Percentiles rank a stretch among this genome's conserved stretches.
phyloP scores from a whole-genome alignment of 2,888 invertebrate genomes.

The Limnephilus lunatus region DNA sequence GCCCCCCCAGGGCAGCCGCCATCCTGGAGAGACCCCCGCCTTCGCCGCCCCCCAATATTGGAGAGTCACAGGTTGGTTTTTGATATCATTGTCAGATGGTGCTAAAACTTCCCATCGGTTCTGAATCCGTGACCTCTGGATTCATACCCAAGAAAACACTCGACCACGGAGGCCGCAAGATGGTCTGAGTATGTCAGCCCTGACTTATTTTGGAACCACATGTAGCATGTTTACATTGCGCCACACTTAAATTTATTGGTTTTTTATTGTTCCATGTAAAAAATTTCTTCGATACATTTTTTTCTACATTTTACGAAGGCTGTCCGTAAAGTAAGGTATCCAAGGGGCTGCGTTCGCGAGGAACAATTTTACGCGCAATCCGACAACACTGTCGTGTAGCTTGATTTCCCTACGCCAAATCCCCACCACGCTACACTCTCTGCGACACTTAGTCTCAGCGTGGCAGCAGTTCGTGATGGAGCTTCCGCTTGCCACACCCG shows the following conservation, averaged over 20 bases:
- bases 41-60: conserved; percentile 70
- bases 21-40: conserved; percentile 67
- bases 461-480: no score
- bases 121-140: no score
- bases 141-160: no score
- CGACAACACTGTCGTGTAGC: no score
- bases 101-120: background rate
- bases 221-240: background rate
- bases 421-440: no score
- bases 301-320: background rate
- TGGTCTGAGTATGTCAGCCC: background rate
- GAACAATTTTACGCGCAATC: no score
- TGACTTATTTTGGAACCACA: background rate
- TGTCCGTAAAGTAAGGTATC: no score
- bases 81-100: background rate
- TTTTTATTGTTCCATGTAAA: background rate
- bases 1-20: conserved; percentile 55
- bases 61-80: conserved; percentile 53
- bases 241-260: background rate
- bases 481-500: no score
- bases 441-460: no score
- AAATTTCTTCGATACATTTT: background rate
- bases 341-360: no score
- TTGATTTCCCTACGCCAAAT: no score
- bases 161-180: no score